phyloP scores from a whole-genome alignment of 2,888 invertebrate species.

The Idaea dimidiata region DNA sequence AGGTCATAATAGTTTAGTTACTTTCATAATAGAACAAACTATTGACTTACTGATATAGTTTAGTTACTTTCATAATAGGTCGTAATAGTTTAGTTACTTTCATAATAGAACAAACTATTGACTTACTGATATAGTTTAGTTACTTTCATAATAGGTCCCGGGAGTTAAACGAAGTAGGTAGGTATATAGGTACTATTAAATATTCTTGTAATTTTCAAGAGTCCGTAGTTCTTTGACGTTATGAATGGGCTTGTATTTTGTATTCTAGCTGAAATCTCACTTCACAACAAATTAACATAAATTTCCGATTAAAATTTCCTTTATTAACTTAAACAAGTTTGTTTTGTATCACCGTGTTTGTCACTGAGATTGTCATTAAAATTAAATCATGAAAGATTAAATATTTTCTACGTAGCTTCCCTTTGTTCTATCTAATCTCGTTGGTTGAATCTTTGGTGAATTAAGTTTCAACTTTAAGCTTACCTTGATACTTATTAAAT shows the following conservation, averaged over 20 bases:
- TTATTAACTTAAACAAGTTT: slow-evolving; percentile 36
- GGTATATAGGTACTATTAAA: no score
- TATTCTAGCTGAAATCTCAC: slow-evolving; percentile 29
- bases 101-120: no score
- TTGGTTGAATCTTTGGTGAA: slow-evolving; percentile 12
- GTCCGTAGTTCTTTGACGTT: slow-evolving; percentile 43
- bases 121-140: no score
- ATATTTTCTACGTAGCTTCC: slow-evolving; percentile 11
- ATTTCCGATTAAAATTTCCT: slow-evolving; percentile 52
- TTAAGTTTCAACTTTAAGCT: neutral
- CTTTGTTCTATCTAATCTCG: slow-evolving; percentile 21
- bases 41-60: no score
- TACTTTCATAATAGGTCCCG: no score
- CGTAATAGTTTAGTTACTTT: no score
- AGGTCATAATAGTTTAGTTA: no score
- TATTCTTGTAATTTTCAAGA: slow-evolving; percentile 17
- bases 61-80: no score
- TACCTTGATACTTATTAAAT: neutral
- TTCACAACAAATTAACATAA: slow-evolving; percentile 51
- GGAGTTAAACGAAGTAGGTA: no score
- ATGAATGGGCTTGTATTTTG: slow-evolving; percentile 41
- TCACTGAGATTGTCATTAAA: slow-evolving; percentile 29
- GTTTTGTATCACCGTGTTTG: slow-evolving; percentile 22
- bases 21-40: no score
- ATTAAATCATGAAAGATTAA: slow-evolving; percentile 29